phyloP scores from a whole-genome alignment of 2,113 vertebrate genomes.

The Rutilus rutilus region DNA sequence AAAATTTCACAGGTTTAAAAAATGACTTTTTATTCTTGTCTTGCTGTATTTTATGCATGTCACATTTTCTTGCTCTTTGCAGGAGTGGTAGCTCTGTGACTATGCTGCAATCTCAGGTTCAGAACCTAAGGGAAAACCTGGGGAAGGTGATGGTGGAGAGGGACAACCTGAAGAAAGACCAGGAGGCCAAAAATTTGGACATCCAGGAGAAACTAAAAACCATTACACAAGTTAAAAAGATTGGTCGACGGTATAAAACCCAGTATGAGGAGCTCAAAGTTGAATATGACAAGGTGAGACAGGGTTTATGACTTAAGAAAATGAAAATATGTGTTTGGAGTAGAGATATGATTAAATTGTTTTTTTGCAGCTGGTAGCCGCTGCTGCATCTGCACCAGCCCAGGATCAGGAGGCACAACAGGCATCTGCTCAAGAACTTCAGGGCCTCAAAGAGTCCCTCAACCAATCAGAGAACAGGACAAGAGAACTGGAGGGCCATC shows the following conservation, averaged over 20 bases:
- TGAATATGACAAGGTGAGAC: constrained; percentile 87
- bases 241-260: constrained; percentile 93
- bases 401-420: constrained; percentile 86
- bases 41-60: neutral
- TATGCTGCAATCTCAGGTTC: constrained; percentile 85
- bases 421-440: constrained; percentile 86
- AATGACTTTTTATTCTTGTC: neutral
- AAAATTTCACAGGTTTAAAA: neutral
- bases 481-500: constrained; percentile 83
- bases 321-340: neutral
- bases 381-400: constrained; percentile 79
- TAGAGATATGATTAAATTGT: neutral
- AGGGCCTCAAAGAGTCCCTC: constrained; percentile 84
- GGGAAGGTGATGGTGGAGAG: constrained; percentile 82
- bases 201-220: constrained; percentile 90
- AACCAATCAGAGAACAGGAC: constrained; percentile 83
- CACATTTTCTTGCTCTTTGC: neutral
- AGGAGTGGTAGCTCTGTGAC: constrained; percentile 85
- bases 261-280: constrained; percentile 96
- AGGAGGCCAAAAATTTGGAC: constrained; percentile 84
- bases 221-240: constrained; percentile 96
- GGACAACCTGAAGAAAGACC: constrained; percentile 83
- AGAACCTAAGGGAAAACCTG: constrained; percentile 83
- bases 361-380: constrained; percentile 78
- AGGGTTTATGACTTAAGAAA: neutral